Conservation (phyloP, 2,888 invertebrate species). For the Caenorhabditis sulstoni region DNA sequence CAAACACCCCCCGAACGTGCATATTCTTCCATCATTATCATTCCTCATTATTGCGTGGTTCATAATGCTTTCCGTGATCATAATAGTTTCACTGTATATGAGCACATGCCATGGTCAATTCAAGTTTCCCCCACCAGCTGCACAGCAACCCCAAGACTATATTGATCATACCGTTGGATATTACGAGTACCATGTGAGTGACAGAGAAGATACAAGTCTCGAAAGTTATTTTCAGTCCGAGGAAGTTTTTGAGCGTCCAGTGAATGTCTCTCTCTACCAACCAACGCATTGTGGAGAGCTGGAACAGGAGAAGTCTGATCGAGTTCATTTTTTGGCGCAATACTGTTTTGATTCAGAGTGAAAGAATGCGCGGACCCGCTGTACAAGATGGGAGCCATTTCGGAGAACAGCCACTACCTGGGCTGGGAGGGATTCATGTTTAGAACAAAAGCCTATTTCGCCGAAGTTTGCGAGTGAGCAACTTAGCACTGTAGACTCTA, state of each 20-base stretch:
- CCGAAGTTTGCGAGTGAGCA: constrained; percentile 73
- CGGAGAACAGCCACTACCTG: constrained; percentile 59
- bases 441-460: constrained; percentile 70
- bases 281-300: constrained; percentile 46
- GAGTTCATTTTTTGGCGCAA: background rate
- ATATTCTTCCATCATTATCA: constrained; percentile 35
- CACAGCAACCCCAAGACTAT: constrained; percentile 14
- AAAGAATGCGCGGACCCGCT: constrained; percentile 72
- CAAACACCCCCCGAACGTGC: constrained; percentile 34
- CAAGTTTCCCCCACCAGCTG: constrained; percentile 38
- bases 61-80: constrained; percentile 23
- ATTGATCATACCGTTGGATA: constrained; percentile 21
- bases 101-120: constrained; percentile 25
- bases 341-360: constrained; percentile 51
- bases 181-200: constrained; percentile 56
- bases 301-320: constrained; percentile 50
- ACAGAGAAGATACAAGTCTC: background rate
- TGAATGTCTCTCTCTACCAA: constrained; percentile 43
- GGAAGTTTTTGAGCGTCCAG: constrained; percentile 26
- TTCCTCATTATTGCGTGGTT: constrained; percentile 9
- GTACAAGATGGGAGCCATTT: constrained; percentile 68
- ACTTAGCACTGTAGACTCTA: background rate
- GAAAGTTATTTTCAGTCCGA: constrained; percentile 34
- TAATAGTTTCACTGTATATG: background rate
- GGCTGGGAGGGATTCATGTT: constrained; percentile 70